Base-by-base conservation (phyloP, 1,140 invertebrate genomes). In the Rhysida immarginata region DNA sequence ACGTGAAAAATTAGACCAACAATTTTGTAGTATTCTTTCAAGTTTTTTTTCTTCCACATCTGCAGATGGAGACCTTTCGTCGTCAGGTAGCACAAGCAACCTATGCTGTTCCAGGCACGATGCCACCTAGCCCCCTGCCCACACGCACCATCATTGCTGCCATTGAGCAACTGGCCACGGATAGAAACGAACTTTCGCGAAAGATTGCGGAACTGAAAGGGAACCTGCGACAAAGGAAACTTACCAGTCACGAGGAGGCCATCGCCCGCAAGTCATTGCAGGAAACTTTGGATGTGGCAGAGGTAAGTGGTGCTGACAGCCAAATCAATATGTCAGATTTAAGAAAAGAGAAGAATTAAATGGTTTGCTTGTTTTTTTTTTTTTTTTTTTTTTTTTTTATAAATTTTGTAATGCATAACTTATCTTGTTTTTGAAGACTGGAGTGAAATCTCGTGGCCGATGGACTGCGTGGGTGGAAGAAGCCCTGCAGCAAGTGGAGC, bases 131-230 rank as follows among this genome's bases (percentile, higher is more conserved):
- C 3, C 23, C 49, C 3, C 8, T 51, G 20, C 26, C 49, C 8
- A 26, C 49, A 5, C 49, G 49, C 23, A 27, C 24, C 26, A 25
- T 51, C 3, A 25, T 51, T 3, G 26, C 13, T 27, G 49, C 49
- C 49, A 51, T 51, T 20, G 49, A 51, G 21, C 49, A 51, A 27
- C 8, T 51, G 13, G 49, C 49, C 24, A 26, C 13, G 8, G 49
- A 51, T 26, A 3, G 49, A 5, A 51, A 51, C 24, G 49, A 51
- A 24, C 24, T 51, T 21, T 24, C 24, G 49, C 11, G 49, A 5
- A 51, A 51, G 26, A 51, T 51, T 20, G 49, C 49, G 3, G 49
- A 51, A 21, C 26, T 51, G 24, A 51, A 51, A 26, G 49, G 49
- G 13, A 13, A 3, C 23, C 23, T 51, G 11, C 3, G 49, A 26